Evolutionary conservation across 2,888 invertebrate species (phyloP), one percentile per base, ranked within the genome.

Genomic region (Ennomos fuscantarius): DNA sequence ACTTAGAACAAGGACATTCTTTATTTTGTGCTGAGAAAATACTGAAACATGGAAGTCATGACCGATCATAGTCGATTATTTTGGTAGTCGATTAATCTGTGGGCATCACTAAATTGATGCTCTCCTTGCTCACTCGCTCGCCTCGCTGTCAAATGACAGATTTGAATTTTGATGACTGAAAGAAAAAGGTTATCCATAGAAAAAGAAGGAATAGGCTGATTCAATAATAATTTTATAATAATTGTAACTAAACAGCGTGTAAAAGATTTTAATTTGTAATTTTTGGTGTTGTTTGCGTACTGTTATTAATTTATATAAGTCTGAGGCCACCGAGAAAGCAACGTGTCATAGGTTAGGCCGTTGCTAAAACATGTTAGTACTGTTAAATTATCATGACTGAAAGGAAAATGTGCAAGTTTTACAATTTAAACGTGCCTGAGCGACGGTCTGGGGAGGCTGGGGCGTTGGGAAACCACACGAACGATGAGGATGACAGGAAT

Each of bases 321-420:
- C 74, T 79, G 75, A 75, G 76, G 79, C 68, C 73, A 73, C 68
- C 78, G 78, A 79, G 73, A 82, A 73, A 84, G 85, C 86, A 88
- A 89, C 89, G 89, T 91, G 89, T 89, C 87, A 81, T 90, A 92
- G 91, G 90, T 90, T 90, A 92, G 90, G 87, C 87, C 89, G 89
- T 89, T 86, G 81, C 81, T 82, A 81, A 90, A 92, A 89, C 91
- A 92, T 91, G 91, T 86, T 89, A 90, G 81, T 86, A 78, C 78
- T 76, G 79, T 86, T 88, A 81, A 82, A 87, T 83, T 92, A 91
- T 86, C 88, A 92, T 92, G 92, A 92, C 88, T 86, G 92, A 92
- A 87, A 89, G 91, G 74, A 92, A 91, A 91, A 92, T 92, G 92
- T 92, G 92, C 87, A 92, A 91, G 78, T 92, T 91, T 83, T 92